Base-by-base conservation (phyloP, 2,797 vertebrate species). In the Tiaroga cobitis region DNA sequence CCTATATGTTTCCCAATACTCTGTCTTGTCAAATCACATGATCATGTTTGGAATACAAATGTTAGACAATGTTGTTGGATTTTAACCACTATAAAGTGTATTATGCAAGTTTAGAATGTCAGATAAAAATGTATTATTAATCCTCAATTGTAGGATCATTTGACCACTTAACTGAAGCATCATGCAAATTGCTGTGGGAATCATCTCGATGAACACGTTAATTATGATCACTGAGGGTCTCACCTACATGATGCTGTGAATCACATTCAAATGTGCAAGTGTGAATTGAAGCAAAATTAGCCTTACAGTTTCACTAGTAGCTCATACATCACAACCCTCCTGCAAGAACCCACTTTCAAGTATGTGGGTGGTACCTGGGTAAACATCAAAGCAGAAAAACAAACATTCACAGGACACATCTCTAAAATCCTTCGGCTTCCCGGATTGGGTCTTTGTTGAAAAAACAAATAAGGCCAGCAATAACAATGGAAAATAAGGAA, bases 251-350 rank as follows among this genome's bases (percentile, higher is more conserved):
- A 19, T 61, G 34, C 67, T 82, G 18, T 82, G 51, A 72, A 54
- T 76, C 49, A 76, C 74, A 37, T 24, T 73, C 80, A 39, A 34
- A 61, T 61, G 49, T 41, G 9, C 29, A 70, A 37, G 46, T 69
- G 67, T 72, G 51, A 79, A 79, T 11, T 41, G 16, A 19, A 59
- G 18, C 26, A 41, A 56, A 39, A 29, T 8, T 56, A 43, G 43
- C 43, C 10, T 43, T 43, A 43, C 43, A 43, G 41, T 13, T 46
- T 46, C 43, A 43, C 41, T 43, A 11, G 9, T 43, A 43, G 41
- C 10, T 43, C 10, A 43, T 11, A 43, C 11, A 43, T 13, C 43
- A 43, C 4, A 43, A 43, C 43, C 11, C 43, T 13, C 11, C 43
- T 43, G 10, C 43, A 43, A 43, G 11, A 43, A 43, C 43, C 43